phyloP scores from a whole-genome alignment of 1,140 invertebrate genomes.

The Zaprionus inermis region DNA sequence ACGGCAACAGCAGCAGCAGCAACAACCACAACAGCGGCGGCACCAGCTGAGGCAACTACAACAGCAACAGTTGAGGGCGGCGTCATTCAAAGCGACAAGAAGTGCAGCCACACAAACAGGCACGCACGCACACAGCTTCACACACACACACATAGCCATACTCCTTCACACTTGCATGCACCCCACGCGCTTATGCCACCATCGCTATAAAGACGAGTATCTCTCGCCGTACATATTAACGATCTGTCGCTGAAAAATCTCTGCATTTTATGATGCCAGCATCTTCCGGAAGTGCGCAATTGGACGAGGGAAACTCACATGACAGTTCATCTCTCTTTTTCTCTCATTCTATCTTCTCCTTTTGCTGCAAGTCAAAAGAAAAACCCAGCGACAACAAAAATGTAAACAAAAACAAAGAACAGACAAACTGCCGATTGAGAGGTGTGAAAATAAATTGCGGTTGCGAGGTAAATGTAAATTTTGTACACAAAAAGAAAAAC shows the following conservation, averaged over 20 bases:
- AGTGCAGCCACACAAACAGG: slow-evolving; percentile 27
- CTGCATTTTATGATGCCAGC: slow-evolving; percentile 27
- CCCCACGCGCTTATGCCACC: background rate
- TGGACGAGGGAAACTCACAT: slow-evolving; percentile 41
- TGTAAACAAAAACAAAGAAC: slow-evolving; percentile 47
- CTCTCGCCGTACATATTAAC: slow-evolving; percentile 35
- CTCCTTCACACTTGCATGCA: background rate
- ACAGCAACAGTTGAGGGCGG: slow-evolving; percentile 33
- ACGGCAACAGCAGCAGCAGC: background rate
- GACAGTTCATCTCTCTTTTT: background rate
- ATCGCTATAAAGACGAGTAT: slow-evolving; percentile 1
- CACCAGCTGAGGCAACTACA: background rate
- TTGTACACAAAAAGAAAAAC: slow-evolving; percentile 25
- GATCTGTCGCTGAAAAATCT: slow-evolving; percentile 42
- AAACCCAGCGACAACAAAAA: slow-evolving; percentile 19
- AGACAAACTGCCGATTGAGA: slow-evolving; percentile 15
- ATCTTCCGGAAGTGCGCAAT: slow-evolving; percentile 74
- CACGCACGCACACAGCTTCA: slow-evolving; percentile 13
- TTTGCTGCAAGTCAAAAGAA: slow-evolving; percentile 6
- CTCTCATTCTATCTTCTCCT: background rate
- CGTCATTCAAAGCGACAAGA: slow-evolving; percentile 31
- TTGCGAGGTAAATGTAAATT: slow-evolving; percentile 35
- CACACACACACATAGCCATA: background rate
- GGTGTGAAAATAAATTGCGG: slow-evolving; percentile 10
- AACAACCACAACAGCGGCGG: background rate